Evolutionary conservation across 2,888 invertebrate genomes (phyloP).

Genomic region (Rhingia campestris): DNA sequence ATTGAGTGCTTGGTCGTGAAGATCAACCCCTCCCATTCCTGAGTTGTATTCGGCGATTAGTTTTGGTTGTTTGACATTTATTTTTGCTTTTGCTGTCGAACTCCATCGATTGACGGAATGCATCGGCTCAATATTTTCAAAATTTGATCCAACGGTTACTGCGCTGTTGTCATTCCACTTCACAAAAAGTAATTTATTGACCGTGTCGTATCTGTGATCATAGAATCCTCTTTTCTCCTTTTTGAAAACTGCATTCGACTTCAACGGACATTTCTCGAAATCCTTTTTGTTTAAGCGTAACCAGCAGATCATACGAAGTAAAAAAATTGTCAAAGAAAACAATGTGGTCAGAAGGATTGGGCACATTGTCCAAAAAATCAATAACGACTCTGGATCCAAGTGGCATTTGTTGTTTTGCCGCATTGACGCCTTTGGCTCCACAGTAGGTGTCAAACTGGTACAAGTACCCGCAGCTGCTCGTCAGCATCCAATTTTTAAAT

Average conservation of each 20-base stretch:
- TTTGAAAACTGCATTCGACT: conserved; percentile 33
- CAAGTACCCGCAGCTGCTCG: no score
- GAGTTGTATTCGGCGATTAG: conserved; percentile 35
- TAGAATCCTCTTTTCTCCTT: conserved; percentile 34
- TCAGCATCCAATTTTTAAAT: no score
- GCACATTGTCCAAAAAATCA: conserved; percentile 1
- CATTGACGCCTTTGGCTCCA: not conserved
- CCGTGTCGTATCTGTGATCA: conserved; percentile 36
- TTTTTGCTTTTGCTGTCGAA: conserved; percentile 35
- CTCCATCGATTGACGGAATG: conserved; percentile 52
- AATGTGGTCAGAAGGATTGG: conserved; percentile 22
- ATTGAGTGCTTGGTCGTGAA: conserved; percentile 30
- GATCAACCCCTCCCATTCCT: conserved; percentile 33
- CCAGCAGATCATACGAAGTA: conserved; percentile 27
- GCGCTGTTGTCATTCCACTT: conserved; percentile 49
- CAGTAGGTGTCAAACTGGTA: no score
- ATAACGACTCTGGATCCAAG: conserved; percentile 38
- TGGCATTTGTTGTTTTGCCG: conserved; percentile 4
- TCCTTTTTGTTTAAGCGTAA: conserved; percentile 18
- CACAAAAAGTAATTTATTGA: conserved; percentile 38
- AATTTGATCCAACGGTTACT: conserved; percentile 49
- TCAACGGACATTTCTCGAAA: conserved; percentile 37
- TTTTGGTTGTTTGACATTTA: conserved; percentile 20
- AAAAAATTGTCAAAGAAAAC: conserved; percentile 32
- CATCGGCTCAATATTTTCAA: conserved; percentile 47